Percentiles rank a stretch among this genome's conserved stretches.
These are phyloP conservation scores for Ypsolopha scabrella DNA, from an alignment of 2,888 invertebrate species.

Conservation along the genomic window DNA sequence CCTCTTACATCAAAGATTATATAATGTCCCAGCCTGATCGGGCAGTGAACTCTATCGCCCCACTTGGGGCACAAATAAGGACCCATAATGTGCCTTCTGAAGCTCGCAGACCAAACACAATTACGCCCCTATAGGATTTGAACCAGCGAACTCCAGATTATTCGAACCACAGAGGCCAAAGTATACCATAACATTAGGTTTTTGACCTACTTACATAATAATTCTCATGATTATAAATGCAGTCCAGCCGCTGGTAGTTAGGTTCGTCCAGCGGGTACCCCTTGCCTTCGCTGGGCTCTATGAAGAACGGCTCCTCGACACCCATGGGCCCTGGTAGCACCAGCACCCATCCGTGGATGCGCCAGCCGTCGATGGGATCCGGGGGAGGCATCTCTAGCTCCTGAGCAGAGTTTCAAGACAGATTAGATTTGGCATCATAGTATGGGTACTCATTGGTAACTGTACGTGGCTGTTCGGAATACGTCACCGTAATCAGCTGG, in stretches of 20 bases:
- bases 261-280: conserved; percentile 65
- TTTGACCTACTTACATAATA: conserved; percentile 73
- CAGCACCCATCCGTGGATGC: conserved; percentile 88
- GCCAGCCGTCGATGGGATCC: conserved; percentile 75
- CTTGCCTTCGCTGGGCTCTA: conserved; percentile 87
- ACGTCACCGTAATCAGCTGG: too few relatives aligned
- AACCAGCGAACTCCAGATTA: too few relatives aligned
- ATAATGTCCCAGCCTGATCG: too few relatives aligned
- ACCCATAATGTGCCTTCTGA: too few relatives aligned
- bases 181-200: not conserved
- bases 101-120: too few relatives aligned
- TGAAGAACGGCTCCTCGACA: conserved; percentile 77
- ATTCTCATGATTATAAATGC: conserved; percentile 88
- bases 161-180: not conserved
- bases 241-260: conserved; percentile 83
- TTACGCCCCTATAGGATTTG: too few relatives aligned
- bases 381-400: conserved; percentile 73
- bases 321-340: conserved; percentile 72
- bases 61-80: too few relatives aligned
- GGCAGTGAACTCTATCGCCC: too few relatives aligned
- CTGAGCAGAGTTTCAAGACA: conserved; percentile 31
- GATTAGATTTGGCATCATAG: not conserved
- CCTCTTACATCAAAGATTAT: too few relatives aligned
- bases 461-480: too few relatives aligned
- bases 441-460: too few relatives aligned